Conservation (phyloP, 1,140 invertebrate genomes). For the Dermatophagoides farinae region DNA sequence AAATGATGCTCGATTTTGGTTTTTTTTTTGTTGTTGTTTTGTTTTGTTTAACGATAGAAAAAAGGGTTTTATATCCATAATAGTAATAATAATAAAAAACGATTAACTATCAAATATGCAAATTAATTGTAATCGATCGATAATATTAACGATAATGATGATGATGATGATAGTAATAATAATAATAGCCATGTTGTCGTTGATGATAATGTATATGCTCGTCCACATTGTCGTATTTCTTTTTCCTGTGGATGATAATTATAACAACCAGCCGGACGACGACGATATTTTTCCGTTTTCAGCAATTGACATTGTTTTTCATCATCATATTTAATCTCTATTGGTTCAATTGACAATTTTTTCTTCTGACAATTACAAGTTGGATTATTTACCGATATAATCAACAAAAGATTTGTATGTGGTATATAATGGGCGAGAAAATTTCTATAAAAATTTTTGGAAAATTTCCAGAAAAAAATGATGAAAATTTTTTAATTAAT, state of each 20-base stretch:
- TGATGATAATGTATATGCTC: neutral
- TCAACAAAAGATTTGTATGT: slow-evolving; percentile 65
- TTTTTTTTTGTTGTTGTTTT: too few species aligned
- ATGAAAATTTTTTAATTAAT: slow-evolving; percentile 24
- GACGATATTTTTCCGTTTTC: slow-evolving; percentile 38
- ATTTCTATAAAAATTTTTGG: slow-evolving; percentile 36
- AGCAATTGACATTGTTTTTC: neutral
- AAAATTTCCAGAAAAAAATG: too few species aligned
- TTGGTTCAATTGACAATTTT: slow-evolving; percentile 52
- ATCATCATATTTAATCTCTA: slow-evolving; percentile 38
- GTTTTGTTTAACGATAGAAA: too few species aligned
- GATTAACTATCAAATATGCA: too few species aligned
- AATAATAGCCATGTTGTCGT: neutral
- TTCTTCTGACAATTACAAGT: slow-evolving; percentile 63
- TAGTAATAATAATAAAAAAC: too few species aligned
- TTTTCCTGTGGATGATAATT: slow-evolving; percentile 56
- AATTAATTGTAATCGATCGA: neutral
- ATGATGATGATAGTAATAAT: too few species aligned
- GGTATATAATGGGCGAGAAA: slow-evolving; percentile 82
- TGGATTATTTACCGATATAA: slow-evolving; percentile 70
- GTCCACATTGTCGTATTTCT: slow-evolving; percentile 4
- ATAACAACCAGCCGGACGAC: slow-evolving; percentile 46
- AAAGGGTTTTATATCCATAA: too few species aligned
- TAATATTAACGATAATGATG: neutral
- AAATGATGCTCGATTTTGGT: too few species aligned